Base-by-base conservation (phyloP, 2,797 vertebrate genomes). In the Furcifer pardalis region DNA sequence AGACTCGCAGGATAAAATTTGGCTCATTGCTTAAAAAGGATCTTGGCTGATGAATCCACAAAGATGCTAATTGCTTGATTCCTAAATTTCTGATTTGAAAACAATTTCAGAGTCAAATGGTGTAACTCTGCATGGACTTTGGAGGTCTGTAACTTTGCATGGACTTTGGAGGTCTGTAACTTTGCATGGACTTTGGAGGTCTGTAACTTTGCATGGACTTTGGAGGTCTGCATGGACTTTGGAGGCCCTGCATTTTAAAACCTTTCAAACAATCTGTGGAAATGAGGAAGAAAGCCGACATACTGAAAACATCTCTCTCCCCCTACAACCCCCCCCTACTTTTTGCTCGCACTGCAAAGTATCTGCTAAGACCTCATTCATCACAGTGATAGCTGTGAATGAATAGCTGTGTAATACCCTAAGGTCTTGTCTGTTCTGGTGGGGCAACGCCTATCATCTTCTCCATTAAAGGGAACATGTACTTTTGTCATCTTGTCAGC, bases 361-460 rank as follows among this genome's bases (percentile, higher is more conserved):
- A 77, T 97, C 95, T 94, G 88, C 92, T 95, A 86, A 93, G 89
- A 95, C 93, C 94, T 94, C 93, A 96, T 97, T 93, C 94, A 96
- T 97, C 96, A 97, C 89, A 0, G 59, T 85, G 93, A 93, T 91
- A 88, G 87, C 93, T 95, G 94, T 8, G 21, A 95, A 95, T 3
- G 89, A 91, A 94, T 92, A 79, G 77, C 88, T 79, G 42, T 81
- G 88, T 83, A 94, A 95, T 94, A 84, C 96, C 92, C 92, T 62
- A 65, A 88, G 93, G 94, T 91, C 91, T 94, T 92, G 63, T 91
- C 90, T 91, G 83, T 88, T 91, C 78, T 32, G 79, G 80, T 71
- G 72, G 62, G 87, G 71, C 49, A 84, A 88, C 30, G 75, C 89
- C 93, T 93, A 82, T 91, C 87, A 89, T 92, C 91, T 92, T 82